Percentiles rank a stretch among this genome's conserved stretches.
Evolutionary conservation across 2,113 vertebrate genomes (phyloP).

Genomic region (Australoheros scitulus): DNA sequence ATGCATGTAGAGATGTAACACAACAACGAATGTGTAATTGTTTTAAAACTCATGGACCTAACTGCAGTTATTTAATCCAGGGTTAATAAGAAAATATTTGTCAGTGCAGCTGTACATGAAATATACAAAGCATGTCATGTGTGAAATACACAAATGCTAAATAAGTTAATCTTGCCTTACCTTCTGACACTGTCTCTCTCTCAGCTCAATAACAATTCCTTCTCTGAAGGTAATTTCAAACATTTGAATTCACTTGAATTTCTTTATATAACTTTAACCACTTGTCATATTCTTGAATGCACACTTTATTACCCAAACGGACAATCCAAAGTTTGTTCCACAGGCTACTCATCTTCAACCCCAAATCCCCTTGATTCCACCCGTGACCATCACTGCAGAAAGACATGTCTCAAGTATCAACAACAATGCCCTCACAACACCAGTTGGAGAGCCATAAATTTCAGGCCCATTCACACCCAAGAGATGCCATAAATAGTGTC

Average conservation of each 20-base stretch:
- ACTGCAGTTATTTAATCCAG: too few relatives aligned
- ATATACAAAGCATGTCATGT: too few relatives aligned
- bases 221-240: not conserved
- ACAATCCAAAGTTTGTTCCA: not conserved
- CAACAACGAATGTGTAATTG: too few relatives aligned
- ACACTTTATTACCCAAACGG: not conserved
- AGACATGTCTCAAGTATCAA: slow-evolving; percentile 27
- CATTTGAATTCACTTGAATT: not conserved
- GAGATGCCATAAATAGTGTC: slow-evolving; percentile 54
- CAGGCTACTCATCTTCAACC: not conserved
- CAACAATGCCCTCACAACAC: slow-evolving; percentile 40
- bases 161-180: too few relatives aligned
- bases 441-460: slow-evolving; percentile 67
- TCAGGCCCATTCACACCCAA: slow-evolving; percentile 25
- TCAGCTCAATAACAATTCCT: too few relatives aligned
- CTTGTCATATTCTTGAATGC: not conserved
- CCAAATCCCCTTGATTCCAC: not conserved
- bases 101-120: too few relatives aligned
- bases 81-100: too few relatives aligned
- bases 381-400: not conserved
- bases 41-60: too few relatives aligned
- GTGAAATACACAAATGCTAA: too few relatives aligned
- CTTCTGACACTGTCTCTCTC: not conserved
- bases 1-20: too few relatives aligned
- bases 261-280: not conserved